phyloP scores from a whole-genome alignment of 1,140 invertebrate genomes.

The Ganaspis sp. region DNA sequence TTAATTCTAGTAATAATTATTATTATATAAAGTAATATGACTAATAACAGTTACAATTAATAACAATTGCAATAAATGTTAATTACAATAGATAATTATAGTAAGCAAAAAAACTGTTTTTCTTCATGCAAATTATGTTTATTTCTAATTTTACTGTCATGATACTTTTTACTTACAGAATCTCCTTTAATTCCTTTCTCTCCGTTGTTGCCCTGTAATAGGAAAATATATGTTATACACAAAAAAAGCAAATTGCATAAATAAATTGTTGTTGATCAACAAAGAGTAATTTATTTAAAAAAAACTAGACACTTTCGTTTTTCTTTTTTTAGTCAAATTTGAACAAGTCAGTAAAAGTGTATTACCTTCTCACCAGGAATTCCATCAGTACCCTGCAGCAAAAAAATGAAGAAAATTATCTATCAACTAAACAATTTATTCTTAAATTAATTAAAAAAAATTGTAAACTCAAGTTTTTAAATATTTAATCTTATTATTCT shows the following conservation, averaged over 20 bases:
- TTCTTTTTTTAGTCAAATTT: not conserved
- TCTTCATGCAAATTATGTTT: not conserved
- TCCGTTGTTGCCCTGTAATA: constrained; percentile 87
- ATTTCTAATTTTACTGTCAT: not conserved
- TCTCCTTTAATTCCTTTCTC: constrained; percentile 93
- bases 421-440: not conserved
- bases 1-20: too few species aligned
- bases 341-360: constrained; percentile 45
- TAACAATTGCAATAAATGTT: too few species aligned
- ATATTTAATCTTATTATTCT: too few species aligned
- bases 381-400: constrained; percentile 91
- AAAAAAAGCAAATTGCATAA: constrained; percentile 3
- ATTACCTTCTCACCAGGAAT: constrained; percentile 92
- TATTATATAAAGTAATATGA: too few species aligned
- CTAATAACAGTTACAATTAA: too few species aligned
- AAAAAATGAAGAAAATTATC: constrained; percentile 43
- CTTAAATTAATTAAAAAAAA: not conserved
- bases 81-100: not conserved
- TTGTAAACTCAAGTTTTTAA: not conserved
- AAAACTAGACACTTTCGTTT: too few species aligned
- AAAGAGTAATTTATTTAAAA: too few species aligned
- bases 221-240: not conserved
- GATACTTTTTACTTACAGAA: constrained; percentile 82
- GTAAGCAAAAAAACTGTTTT: not conserved
- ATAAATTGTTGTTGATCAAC: not conserved